Evolutionary conservation across 2,113 vertebrate genomes (phyloP).

Genomic region (Phylloscopus whistleri): DNA sequence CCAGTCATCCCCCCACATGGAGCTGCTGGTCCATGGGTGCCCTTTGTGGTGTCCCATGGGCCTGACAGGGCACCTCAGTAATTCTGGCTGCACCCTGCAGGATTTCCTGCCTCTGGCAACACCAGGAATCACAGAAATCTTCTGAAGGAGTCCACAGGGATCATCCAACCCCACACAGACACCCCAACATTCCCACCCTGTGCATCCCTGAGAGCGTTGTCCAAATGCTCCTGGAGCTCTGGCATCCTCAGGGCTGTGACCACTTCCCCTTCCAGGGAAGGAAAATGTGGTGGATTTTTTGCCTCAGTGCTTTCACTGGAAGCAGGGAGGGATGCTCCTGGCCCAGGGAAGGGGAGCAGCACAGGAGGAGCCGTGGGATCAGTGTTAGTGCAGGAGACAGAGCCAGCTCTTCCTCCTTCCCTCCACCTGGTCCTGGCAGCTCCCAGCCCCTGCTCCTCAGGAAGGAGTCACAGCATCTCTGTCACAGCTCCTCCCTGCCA

Average conservation of each 20-base stretch:
- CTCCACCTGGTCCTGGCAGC: neutral
- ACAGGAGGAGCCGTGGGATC: fast-evolving
- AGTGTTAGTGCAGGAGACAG: fast-evolving
- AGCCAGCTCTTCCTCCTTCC: neutral
- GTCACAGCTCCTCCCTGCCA: neutral
- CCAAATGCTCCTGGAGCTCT: neutral
- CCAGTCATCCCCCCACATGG: fast-evolving
- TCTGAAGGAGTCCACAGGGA: neutral
- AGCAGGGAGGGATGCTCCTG: neutral
- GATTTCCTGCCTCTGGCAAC: neutral
- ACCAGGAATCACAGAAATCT: neutral
- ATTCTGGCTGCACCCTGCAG: neutral
- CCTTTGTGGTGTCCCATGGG: neutral
- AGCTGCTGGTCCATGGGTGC: neutral
- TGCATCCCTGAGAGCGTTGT: neutral
- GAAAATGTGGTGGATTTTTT: neutral
- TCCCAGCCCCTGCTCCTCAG: neutral
- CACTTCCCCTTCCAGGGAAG: neutral
- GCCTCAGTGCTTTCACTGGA: neutral
- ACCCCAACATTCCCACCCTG: neutral
- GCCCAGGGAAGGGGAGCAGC: neutral
- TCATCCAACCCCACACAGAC: neutral
- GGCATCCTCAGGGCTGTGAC: neutral
- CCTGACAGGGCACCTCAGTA: fast-evolving
- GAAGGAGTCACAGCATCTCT: neutral